Evolutionary conservation across 1,140 invertebrate genomes (phyloP), one percentile per base, ranked within the genome.

Genomic region (Andricus grossulariae): DNA sequence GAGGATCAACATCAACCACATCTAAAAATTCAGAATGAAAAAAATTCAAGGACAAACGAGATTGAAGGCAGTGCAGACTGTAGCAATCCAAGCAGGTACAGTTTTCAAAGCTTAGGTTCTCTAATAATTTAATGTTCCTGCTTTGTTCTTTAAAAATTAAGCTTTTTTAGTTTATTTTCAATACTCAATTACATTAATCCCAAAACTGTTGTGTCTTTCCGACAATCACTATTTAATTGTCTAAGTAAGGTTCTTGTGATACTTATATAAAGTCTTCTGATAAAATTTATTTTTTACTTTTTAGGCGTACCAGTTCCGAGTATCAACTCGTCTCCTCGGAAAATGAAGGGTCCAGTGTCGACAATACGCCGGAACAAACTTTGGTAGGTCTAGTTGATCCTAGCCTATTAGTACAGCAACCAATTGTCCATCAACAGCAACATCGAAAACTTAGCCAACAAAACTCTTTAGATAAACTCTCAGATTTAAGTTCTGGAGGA

Each of bases 371-470:
- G 11, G 91, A 92, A 45, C 90, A 92, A 70, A 91, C 90, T 0
- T 79, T 92, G 0, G 83, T 91, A 7, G 90, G 90, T 72, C 86
- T 88, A 1, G 80, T 81, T 1, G 90, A 91, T 77, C 80, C 87
- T 16, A 49, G 77, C 2, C 76, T 80, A 10, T 82, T 87, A 52
- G 75, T 85, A n/a, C 88, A 90, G 72, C 88, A 90, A 54, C 87
- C 90, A 78, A 79, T 86, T 39, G 72, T 79, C 15, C 82, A 86
- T 39, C 87, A 88, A 13, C 84, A 86, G 25, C 87, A 88, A 50
- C 90, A 91, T 76, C 84, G 90, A 5, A 91, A 92, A 74, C 86
- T 93, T 0, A 92, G 92, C 72, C 92, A 93, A 79, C 92, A 93
- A 80, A 93, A 92, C 85, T 93, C 93, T 1, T 79, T 93, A 39